These are phyloP conservation scores for Propithecus deckenii DNA, from an alignment of 2,797 vertebrate genomes.

Conservation along the genomic window DNA sequence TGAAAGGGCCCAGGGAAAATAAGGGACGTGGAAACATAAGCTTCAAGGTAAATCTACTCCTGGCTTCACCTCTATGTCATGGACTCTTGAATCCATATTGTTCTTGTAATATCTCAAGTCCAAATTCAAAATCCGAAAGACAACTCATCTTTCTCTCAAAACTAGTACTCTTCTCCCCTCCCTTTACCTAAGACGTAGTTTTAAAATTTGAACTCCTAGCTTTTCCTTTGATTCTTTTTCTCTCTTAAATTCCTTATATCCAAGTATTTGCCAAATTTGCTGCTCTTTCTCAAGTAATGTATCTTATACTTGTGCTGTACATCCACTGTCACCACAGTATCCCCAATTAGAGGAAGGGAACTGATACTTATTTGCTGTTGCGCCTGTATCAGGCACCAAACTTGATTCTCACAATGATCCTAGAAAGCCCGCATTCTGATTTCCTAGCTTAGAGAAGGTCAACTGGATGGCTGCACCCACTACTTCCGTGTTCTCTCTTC, in stretches of 20 bases:
- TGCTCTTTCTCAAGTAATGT: background rate
- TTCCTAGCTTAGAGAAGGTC: background rate
- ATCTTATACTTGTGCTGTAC: background rate
- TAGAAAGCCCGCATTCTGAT: background rate
- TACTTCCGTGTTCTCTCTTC: background rate
- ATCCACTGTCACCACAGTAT: background rate
- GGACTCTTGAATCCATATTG: background rate
- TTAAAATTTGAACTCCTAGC: background rate
- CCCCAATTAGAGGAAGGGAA: background rate
- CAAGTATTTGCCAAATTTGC: background rate
- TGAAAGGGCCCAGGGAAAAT: background rate
- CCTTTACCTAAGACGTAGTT: background rate
- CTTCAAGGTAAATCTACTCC: background rate
- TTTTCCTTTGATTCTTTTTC: background rate
- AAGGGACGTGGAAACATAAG: background rate
- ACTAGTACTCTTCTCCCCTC: background rate
- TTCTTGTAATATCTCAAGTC: background rate
- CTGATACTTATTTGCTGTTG: background rate
- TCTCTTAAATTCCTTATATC: background rate
- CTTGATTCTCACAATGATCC: background rate
- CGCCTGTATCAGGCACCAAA: background rate
- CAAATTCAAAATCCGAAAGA: background rate
- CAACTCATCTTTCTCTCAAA: background rate
- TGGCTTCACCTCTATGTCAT: background rate
- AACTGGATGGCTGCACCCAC: background rate